Evolutionary conservation across 2,797 vertebrate genomes (phyloP).

Genomic region (Hyperoplus immaculatus): DNA sequence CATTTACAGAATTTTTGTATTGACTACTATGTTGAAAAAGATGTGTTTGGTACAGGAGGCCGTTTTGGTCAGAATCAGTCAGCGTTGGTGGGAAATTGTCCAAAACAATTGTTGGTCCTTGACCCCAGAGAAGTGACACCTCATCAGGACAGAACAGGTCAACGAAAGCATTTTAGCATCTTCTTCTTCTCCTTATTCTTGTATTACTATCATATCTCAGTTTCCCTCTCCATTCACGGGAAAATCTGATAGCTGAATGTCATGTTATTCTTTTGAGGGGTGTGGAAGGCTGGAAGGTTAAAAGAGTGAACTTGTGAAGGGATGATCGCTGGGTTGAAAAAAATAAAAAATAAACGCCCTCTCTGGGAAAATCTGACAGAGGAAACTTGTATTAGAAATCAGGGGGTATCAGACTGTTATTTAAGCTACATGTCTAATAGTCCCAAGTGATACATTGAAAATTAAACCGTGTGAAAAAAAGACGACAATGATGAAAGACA

Average conservation of each 20-base stretch:
- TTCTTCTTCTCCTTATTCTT: neutral
- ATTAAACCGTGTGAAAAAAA: neutral
- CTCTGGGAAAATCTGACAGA: conserved; percentile 35
- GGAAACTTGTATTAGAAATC: conserved; percentile 43
- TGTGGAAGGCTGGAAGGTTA: conserved; percentile 54
- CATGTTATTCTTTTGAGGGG: conserved; percentile 54
- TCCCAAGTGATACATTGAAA: neutral
- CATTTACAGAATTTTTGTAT: no score
- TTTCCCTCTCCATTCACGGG: conserved; percentile 49
- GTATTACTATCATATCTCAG: conserved; percentile 47
- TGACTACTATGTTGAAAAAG: neutral
- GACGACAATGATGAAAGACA: neutral
- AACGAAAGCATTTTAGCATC: conserved; percentile 25
- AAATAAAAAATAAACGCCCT: neutral
- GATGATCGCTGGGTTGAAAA: conserved; percentile 43
- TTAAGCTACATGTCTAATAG: conserved; percentile 5
- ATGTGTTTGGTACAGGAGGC: neutral
- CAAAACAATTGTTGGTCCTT: conserved; percentile 20
- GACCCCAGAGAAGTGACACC: conserved; percentile 17
- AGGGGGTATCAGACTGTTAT: conserved; percentile 25
- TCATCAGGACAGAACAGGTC: conserved; percentile 30
- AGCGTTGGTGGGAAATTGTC: conserved; percentile 3
- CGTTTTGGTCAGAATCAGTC: neutral
- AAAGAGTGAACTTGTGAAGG: conserved; percentile 38
- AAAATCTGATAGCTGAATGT: conserved; percentile 14